These are phyloP conservation scores for Eupithecia exiguata DNA, from an alignment of 2,888 invertebrate species.

Conservation along the genomic window DNA sequence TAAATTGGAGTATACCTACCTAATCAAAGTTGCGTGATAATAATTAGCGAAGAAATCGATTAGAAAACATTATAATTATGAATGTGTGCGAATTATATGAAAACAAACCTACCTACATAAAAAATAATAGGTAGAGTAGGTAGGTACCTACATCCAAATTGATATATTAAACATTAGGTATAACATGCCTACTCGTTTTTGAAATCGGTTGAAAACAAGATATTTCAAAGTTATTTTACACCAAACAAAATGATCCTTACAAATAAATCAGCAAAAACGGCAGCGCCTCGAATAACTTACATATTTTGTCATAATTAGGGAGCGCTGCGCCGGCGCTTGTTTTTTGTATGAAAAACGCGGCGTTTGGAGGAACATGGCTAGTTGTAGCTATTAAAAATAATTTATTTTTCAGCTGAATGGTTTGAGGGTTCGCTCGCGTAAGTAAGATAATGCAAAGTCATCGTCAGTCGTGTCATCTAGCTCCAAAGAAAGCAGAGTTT, in stretches of 20 bases:
- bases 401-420: conserved; percentile 2
- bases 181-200: not conserved
- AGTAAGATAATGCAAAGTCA: too few relatives aligned
- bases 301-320: conserved; percentile 80
- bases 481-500: too few relatives aligned
- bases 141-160: too few relatives aligned
- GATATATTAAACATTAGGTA: too few relatives aligned
- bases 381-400: conserved; percentile 16
- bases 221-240: not conserved
- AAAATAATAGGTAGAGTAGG: too few relatives aligned
- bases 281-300: conserved; percentile 64
- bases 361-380: conserved; percentile 21
- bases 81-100: too few relatives aligned
- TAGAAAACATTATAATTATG: too few relatives aligned
- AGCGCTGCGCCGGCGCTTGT: conserved; percentile 65
- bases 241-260: conserved; percentile 31
- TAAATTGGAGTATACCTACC: too few relatives aligned
- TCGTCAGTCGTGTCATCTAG: too few relatives aligned
- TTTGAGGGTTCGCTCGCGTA: not conserved
- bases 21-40: too few relatives aligned
- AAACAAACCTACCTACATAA: too few relatives aligned
- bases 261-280: conserved; percentile 62
- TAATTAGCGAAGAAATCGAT: too few relatives aligned
- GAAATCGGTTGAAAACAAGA: not conserved
- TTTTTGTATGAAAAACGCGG: conserved; percentile 58